Base-by-base conservation (phyloP, 2,113 vertebrate genomes). In the Polyodon spathula region DNA sequence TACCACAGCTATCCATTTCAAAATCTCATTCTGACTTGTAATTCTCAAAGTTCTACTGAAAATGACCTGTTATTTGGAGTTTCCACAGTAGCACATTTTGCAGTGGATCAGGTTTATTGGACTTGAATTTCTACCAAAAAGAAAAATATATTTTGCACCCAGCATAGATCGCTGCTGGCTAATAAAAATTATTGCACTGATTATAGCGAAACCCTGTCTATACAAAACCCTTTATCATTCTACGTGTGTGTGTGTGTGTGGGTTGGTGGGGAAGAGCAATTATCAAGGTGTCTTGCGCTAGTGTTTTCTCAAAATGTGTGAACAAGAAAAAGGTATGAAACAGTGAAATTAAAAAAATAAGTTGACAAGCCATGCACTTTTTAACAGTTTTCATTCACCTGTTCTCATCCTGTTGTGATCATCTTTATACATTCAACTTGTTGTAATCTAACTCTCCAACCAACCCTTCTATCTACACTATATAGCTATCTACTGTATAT, bases 251-350 rank as follows among this genome's bases (percentile, higher is more conserved):
- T 53, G 15, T 38, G 17, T 37, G 8, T 6, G 14, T 27, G 27
- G 27, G 27, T 27, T 1, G 27, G 27, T 27, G 27, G 27, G 15
- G 41, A 37, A 5, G 12, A 52, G 51, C 59, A 60, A 53, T 65
- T 65, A 65, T 60, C 63, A 60, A 27, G 58, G 51, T 60, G 40
- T 54, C 43, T 60, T 43, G n/a, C 37, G 50, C 16, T 54, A 57
- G 58, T 59, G 57, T 59, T 46, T 65, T 55, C 58, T 59, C 40
- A 65, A 40, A 59, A 55, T 7, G 63, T 55, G 63, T 55, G 58
- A 65, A 65, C 37, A 60, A 46, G 51, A 60, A 60, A 42, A 27
- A 37, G 16, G 43, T 39, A 60, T 50, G 37, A 65, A 54, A 40
- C 50, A 37, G 58, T 59, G 63, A 65, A 59, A 65, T 59, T 65